These are phyloP conservation scores for Sanderia malayensis DNA, from an alignment of 30 jellyfish, hydroid and myxozoan species.

Conservation along the genomic window DNA sequence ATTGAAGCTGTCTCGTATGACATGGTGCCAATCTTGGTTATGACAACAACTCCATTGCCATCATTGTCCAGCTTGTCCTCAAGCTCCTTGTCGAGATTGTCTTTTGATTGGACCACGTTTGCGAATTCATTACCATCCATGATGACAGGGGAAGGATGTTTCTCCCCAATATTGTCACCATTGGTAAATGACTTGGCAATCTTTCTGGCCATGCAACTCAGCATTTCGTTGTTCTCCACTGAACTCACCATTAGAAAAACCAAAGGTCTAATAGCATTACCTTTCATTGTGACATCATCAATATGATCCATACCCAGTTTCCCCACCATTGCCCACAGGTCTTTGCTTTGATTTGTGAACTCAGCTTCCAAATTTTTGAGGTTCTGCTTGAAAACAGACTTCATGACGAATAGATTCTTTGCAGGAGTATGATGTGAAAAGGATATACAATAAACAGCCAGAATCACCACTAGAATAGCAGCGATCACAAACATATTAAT, in stretches of 20 bases:
- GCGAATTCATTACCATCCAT: constrained; percentile 40
- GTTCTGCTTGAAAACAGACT: not conserved
- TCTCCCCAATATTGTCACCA: not conserved
- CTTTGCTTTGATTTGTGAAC: constrained; percentile 19
- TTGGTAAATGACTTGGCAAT: constrained; percentile 25
- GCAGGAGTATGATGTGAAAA: no score
- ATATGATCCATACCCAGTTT: constrained; percentile 31
- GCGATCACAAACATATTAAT: not conserved
- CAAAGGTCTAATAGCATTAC: constrained; percentile 34
- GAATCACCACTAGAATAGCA: not conserved
- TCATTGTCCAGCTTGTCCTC: not conserved
- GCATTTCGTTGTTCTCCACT: constrained; percentile 22
- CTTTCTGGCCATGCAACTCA: constrained; percentile 24
- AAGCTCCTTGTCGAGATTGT: constrained; percentile 18
- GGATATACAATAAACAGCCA: no score
- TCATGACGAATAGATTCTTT: not conserved
- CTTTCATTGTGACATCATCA: not conserved
- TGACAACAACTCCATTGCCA: constrained; percentile 7
- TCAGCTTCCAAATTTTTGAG: not conserved
- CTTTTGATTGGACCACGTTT: constrained; percentile 11
- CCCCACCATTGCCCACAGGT: constrained; percentile 26
- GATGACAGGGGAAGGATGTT: not conserved
- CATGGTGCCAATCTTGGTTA: constrained; percentile 33
- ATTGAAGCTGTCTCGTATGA: constrained; percentile 42
- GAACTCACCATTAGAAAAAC: constrained; percentile 23